phyloP scores from a whole-genome alignment of 2,888 invertebrate genomes.

The Sinopyrophorus schimmeli region DNA sequence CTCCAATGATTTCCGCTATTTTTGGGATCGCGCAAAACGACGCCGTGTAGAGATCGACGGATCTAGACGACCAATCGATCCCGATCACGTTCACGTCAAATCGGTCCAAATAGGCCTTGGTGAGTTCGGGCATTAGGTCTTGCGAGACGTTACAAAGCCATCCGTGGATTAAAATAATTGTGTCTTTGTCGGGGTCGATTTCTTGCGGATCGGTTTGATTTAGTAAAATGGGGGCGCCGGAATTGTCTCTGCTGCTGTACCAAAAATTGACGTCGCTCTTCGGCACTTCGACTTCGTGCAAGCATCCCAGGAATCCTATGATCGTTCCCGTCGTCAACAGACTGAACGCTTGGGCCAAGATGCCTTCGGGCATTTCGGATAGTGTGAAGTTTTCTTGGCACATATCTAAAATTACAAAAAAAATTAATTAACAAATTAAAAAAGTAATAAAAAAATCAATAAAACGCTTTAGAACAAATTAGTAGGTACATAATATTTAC shows the following conservation, averaged over 20 bases:
- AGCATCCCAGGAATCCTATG: neutral
- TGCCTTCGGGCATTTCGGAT: conserved; percentile 3
- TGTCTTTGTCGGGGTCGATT: conserved; percentile 4
- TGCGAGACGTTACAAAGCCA: conserved; percentile 7
- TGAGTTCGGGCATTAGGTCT: conserved; percentile 11
- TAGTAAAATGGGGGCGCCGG: neutral
- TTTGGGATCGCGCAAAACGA: conserved; percentile 2
- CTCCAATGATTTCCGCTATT: conserved; percentile 6
- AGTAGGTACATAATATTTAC: too few species aligned
- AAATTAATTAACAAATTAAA: too few species aligned
- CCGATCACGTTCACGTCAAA: conserved; percentile 15
- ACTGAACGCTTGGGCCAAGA: neutral
- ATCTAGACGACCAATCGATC: conserved; percentile 10
- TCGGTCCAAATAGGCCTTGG: conserved; percentile 13
- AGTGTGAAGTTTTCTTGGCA: conserved; percentile 17
- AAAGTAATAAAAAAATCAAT: too few species aligned
- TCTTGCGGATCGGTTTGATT: neutral
- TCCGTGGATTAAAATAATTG: conserved; percentile 9
- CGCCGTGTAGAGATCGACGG: conserved; percentile 3
- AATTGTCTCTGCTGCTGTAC: conserved; percentile 11
- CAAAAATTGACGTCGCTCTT: conserved; percentile 9
- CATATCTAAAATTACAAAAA: too few species aligned
- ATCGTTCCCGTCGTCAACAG: neutral
- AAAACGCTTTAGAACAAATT: too few species aligned
- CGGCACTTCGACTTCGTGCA: neutral